phyloP scores from a whole-genome alignment of 2,888 invertebrate genomes.

The Nomada hirtipes region DNA sequence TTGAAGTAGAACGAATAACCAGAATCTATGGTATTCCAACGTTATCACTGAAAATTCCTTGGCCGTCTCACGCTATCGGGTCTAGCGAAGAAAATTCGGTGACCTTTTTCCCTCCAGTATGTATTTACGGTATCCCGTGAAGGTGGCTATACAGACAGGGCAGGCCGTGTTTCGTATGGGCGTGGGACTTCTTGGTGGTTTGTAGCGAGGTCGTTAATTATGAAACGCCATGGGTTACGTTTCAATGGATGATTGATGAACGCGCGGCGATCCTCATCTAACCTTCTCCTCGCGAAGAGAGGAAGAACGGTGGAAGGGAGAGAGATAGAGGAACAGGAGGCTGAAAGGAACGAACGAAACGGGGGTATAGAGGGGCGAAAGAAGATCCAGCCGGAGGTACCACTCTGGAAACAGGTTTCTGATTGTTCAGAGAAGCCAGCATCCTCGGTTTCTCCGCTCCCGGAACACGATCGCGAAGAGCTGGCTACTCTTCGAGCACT shows the following conservation, averaged over 20 bases:
- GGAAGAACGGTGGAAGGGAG: conserved; percentile 31
- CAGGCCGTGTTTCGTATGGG: conserved; percentile 72
- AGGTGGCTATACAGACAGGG: conserved; percentile 45
- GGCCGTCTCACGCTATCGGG: not conserved
- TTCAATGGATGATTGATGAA: conserved; percentile 83
- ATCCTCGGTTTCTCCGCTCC: conserved; percentile 69
- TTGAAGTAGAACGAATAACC: not conserved
- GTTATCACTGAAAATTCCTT: conserved; percentile 6
- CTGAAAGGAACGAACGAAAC: conserved; percentile 40
- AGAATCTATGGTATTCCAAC: too few relatives aligned
- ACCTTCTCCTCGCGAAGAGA: conserved; percentile 56
- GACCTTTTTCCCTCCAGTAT: conserved; percentile 40
- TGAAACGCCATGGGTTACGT: conserved; percentile 80
- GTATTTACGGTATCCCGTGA: conserved; percentile 16
- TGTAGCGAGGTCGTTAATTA: conserved; percentile 81
- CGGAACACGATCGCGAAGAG: conserved; percentile 62
- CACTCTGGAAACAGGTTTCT: conserved; percentile 78
- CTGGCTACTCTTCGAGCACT: conserved; percentile 62
- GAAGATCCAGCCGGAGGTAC: conserved; percentile 68
- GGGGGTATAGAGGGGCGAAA: conserved; percentile 53
- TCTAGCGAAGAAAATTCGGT: conserved; percentile 26
- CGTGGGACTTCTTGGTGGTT: conserved; percentile 75
- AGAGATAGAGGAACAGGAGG: conserved; percentile 27
- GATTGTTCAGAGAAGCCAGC: conserved; percentile 71
- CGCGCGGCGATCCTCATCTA: conserved; percentile 75